phyloP scores from a whole-genome alignment of 2,797 vertebrate species.

The Sternotherus odoratus region DNA sequence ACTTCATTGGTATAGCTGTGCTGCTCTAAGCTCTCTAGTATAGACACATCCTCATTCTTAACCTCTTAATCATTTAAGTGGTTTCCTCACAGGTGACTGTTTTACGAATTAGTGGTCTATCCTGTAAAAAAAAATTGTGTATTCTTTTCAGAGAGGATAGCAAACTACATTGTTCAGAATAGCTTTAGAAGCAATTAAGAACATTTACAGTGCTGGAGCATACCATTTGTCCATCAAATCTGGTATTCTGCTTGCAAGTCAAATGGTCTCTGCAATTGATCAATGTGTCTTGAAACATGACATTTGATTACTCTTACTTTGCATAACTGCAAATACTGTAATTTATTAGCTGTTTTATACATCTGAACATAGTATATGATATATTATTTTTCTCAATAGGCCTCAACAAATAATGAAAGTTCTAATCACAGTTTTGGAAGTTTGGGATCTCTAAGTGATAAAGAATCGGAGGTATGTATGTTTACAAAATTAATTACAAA shows the following conservation, averaged over 20 bases:
- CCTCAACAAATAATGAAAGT: slow-evolving; percentile 97
- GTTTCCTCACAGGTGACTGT: background rate
- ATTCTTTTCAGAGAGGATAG: background rate
- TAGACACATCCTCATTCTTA: background rate
- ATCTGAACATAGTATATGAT: background rate
- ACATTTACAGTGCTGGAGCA: background rate
- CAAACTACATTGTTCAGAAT: background rate
- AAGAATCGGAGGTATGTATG: slow-evolving; percentile 95
- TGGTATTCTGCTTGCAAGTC: background rate
- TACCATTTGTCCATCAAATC: background rate
- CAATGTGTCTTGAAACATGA: background rate
- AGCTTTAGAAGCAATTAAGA: background rate
- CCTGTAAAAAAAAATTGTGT: background rate
- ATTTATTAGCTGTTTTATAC: background rate
- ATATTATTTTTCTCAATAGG: slow-evolving; percentile 82
- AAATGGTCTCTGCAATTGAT: background rate
- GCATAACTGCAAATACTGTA: background rate
- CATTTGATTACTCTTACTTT: background rate
- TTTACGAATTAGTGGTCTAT: background rate
- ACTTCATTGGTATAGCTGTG: no score
- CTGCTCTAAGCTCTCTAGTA: no score
- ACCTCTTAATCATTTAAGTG: background rate
- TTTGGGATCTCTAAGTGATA: slow-evolving; percentile 98
- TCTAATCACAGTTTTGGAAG: slow-evolving; percentile 99
- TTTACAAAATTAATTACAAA: background rate